These are phyloP conservation scores for Irena cyanogastra DNA, from an alignment of 2,113 vertebrate species.

Conservation along the genomic window DNA sequence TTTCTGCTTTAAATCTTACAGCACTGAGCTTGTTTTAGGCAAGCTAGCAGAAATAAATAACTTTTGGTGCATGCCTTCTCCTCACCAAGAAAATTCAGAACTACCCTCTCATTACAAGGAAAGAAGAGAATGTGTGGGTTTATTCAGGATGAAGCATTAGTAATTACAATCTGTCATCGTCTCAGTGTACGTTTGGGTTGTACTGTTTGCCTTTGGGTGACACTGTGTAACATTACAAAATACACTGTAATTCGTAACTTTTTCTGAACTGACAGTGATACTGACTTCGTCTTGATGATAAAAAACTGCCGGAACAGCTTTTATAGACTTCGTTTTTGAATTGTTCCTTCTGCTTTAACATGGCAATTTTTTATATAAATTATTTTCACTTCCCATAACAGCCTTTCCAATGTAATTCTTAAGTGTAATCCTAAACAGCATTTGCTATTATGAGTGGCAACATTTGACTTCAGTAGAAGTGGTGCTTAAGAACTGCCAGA, in stretches of 20 bases:
- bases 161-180: background rate
- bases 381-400: background rate
- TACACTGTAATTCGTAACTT: background rate
- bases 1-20: background rate
- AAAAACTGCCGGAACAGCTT: background rate
- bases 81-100: background rate
- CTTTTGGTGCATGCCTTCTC: background rate
- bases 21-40: background rate
- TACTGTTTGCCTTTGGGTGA: background rate
- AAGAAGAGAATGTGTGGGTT: background rate
- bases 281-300: background rate
- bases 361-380: background rate
- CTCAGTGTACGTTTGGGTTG: background rate
- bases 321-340: background rate
- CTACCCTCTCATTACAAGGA: background rate
- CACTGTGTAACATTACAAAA: background rate
- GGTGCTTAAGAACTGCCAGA: background rate
- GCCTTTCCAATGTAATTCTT: background rate
- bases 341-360: background rate
- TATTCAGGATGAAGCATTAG: background rate
- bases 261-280: background rate
- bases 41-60: background rate
- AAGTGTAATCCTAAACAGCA: background rate
- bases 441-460: background rate
- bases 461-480: background rate